These are phyloP conservation scores for Ceratosolen solmsi DNA, from an alignment of 1,140 invertebrate species.

Conservation along the genomic window DNA sequence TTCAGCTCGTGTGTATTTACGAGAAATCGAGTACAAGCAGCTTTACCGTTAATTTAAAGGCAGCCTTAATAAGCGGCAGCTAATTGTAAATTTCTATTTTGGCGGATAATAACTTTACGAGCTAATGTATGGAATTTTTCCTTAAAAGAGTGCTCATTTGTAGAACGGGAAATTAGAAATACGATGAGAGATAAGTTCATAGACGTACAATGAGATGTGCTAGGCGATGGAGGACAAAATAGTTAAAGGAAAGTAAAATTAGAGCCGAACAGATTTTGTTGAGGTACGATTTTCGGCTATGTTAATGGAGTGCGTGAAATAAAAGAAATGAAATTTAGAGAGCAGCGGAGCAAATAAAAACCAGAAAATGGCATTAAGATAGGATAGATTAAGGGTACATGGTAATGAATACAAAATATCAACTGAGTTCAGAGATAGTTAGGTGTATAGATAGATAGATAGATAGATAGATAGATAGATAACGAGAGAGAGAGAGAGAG, in stretches of 20 bases:
- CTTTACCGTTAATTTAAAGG: not conserved
- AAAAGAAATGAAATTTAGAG: slow-evolving; percentile 32
- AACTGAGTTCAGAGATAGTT: no score
- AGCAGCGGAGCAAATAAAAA: not conserved
- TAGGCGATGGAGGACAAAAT: no score
- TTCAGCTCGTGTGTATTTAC: not conserved
- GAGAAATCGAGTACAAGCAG: not conserved
- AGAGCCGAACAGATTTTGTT: not conserved
- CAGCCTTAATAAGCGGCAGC: not conserved
- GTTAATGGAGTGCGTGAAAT: not conserved
- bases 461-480: no score
- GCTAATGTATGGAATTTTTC: not conserved
- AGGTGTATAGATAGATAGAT: no score
- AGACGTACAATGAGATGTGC: not conserved
- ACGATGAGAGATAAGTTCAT: not conserved
- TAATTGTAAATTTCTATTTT: slow-evolving; percentile 6
- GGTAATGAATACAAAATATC: no score
- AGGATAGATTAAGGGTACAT: no score
- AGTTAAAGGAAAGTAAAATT: slow-evolving; percentile 3
- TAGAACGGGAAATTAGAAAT: not conserved
- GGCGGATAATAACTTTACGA: not conserved
- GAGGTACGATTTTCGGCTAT: not conserved
- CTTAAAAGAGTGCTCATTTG: not conserved
- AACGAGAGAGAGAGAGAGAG: no score
- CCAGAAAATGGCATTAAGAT: no score